A percentile compares a stretch with the other conserved stretches of the same genome.
phyloP scores from a whole-genome alignment of 2,888 invertebrate genomes.

The Leptogaster cylindrica region DNA sequence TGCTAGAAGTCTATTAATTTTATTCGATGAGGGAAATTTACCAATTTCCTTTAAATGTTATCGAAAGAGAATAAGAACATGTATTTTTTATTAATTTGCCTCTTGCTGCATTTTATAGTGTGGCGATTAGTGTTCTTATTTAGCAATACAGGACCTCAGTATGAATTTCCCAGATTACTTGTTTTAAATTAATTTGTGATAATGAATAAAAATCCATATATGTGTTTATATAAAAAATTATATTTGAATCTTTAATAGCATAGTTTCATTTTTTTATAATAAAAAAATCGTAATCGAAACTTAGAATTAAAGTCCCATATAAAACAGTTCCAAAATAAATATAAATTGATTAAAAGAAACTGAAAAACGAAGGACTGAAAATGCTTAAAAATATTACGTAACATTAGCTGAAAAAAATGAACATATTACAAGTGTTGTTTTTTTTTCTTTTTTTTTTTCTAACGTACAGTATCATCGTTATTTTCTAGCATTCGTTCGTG shows the following conservation, averaged over 20 bases:
- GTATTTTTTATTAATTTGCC: no score
- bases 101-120: no score
- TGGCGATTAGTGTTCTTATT: no score
- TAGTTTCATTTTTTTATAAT: slow-evolving; percentile 27
- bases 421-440: slow-evolving; percentile 7
- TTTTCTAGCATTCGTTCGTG: slow-evolving; percentile 12
- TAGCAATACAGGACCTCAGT: background rate
- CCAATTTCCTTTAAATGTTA: no score
- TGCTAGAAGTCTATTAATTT: no score
- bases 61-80: no score
- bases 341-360: slow-evolving; percentile 17
- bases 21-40: no score
- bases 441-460: background rate
- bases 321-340: slow-evolving; percentile 32
- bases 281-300: slow-evolving; percentile 35
- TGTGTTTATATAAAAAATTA: slow-evolving; percentile 33
- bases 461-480: slow-evolving; percentile 3
- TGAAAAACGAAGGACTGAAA: slow-evolving; percentile 30
- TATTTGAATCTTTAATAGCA: slow-evolving; percentile 38
- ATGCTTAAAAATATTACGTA: slow-evolving; percentile 29
- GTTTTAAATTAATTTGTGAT: background rate
- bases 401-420: slow-evolving; percentile 20
- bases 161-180: background rate
- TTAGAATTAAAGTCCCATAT: slow-evolving; percentile 30
- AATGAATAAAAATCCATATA: background rate